These are phyloP conservation scores for Papilio elwesi DNA, from an alignment of 2,888 invertebrate species.

Conservation along the genomic window DNA sequence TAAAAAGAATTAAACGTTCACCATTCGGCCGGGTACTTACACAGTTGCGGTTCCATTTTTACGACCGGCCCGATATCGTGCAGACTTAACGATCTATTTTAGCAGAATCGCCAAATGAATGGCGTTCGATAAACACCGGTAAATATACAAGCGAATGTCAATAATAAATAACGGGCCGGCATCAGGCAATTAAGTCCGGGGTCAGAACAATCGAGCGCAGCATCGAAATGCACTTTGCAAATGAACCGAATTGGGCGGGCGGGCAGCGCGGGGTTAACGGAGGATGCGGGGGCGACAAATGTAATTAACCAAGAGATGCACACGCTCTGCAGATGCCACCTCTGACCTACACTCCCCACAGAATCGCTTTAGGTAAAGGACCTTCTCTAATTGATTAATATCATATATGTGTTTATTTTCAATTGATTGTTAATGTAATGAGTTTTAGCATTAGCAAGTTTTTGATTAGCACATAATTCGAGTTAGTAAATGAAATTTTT, in stretches of 20 bases:
- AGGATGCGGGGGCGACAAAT: constrained; percentile 58
- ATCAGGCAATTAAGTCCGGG: constrained; percentile 75
- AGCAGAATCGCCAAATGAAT: constrained; percentile 55
- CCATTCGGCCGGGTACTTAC: neutral
- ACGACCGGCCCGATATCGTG: constrained; percentile 23
- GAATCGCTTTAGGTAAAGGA: constrained; percentile 43
- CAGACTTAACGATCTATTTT: constrained; percentile 51
- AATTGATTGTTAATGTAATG: neutral
- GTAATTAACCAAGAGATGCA: constrained; percentile 75
- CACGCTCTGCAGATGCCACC: constrained; percentile 65
- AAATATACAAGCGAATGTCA: constrained; percentile 72
- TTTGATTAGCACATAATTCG: no score
- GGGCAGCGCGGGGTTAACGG: constrained; percentile 41
- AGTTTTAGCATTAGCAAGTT: neutral
- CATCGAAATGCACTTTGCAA: constrained; percentile 84
- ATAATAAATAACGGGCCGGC: constrained; percentile 74
- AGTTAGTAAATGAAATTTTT: no score
- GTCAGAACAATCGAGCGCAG: constrained; percentile 73
- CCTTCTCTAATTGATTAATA: constrained; percentile 40
- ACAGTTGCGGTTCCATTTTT: constrained; percentile 34
- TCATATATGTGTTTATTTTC: constrained; percentile 23
- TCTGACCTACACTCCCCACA: constrained; percentile 45
- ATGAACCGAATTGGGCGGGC: constrained; percentile 71
- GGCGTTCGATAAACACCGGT: constrained; percentile 58
- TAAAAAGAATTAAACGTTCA: constrained; percentile 1